Evolutionary conservation across 2,888 invertebrate species (phyloP), one percentile per base, ranked within the genome.

Genomic region (Drosophila neonasuta): DNA sequence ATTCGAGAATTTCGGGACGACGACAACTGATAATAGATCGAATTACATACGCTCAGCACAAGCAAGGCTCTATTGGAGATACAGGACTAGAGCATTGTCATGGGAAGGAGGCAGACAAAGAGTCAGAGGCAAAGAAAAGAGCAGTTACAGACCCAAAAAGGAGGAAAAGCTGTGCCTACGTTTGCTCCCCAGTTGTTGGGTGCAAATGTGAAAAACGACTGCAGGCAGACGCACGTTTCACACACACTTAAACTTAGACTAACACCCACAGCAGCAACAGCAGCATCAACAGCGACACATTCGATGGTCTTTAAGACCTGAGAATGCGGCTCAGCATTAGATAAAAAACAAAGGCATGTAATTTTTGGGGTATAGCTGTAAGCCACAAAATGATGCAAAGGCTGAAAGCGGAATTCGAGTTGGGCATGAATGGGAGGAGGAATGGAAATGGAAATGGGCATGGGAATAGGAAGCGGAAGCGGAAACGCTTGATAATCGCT

Each of bases 21-120:
- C 85, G 88, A 88, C 88, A 88, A 88, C 87, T 88, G 86, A 88
- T 88, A 88, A 88, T 84, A 84, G 88, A 88, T 88, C 87, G 87
- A 88, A 88, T 88, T 88, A 88, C 88, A 83, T 69, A 75, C 68
- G 76, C 64, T 71, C 73, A 62, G 58, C 75, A 39, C 45, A 57
- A 62, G 58, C 69, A 39, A 36, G 45, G 50, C 36, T 29, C 62
- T 13, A 49, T 32, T 36, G 48, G 17, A 44, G 52, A 57, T 11
- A 30, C 49, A 32, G 32, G 17, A 54, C 64, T 20, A 50, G 30
- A 50, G 36, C 44, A 34, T 32, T 11, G 15, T 2, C 42, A 46
- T 20, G 34, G 39, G 11, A 34, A 42, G 30, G 24, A 11, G 29
- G 24, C 4, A 5, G 9, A 10, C 15, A n/a, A 15, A 29, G 17